Percentiles rank a stretch among this genome's conserved stretches.
Evolutionary conservation across 1,140 invertebrate species (phyloP).

Genomic region (Andricus grossulariae): DNA sequence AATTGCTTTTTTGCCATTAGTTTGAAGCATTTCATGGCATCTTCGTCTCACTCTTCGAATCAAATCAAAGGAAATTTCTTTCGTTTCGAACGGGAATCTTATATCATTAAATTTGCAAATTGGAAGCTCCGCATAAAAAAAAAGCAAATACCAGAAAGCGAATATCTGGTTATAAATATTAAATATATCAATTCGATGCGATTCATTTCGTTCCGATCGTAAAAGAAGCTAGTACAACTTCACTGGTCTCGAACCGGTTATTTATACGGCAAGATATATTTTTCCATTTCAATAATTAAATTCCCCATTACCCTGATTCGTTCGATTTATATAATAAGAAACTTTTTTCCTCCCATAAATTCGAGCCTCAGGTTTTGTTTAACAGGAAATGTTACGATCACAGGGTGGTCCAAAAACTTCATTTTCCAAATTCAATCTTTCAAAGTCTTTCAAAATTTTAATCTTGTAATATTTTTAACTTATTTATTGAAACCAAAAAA

Average conservation of each 20-base stretch:
- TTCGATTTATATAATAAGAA: not conserved
- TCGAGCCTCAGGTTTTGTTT: not conserved
- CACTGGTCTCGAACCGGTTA: constrained; percentile 6
- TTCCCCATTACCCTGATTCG: not conserved
- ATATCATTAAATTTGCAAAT: constrained; percentile 30
- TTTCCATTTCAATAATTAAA: constrained; percentile 15
- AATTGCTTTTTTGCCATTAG: not conserved
- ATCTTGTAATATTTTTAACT: too few relatives aligned
- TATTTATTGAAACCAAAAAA: too few relatives aligned
- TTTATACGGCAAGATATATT: not conserved
- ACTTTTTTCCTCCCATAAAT: not conserved
- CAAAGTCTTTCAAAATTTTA: too few relatives aligned
- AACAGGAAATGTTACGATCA: too few relatives aligned
- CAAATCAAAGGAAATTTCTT: constrained; percentile 10
- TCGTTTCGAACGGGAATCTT: not conserved
- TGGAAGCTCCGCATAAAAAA: not conserved
- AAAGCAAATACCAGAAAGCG: not conserved
- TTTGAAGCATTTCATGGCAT: not conserved
- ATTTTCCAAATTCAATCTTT: too few relatives aligned
- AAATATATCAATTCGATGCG: not conserved
- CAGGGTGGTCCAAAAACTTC: too few relatives aligned
- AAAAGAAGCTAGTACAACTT: not conserved
- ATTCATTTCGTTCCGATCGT: constrained; percentile 8
- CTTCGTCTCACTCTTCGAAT: not conserved
- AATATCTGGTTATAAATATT: constrained; percentile 14